phyloP scores from a whole-genome alignment of 2,113 vertebrate species.

The Siniperca knerii region DNA sequence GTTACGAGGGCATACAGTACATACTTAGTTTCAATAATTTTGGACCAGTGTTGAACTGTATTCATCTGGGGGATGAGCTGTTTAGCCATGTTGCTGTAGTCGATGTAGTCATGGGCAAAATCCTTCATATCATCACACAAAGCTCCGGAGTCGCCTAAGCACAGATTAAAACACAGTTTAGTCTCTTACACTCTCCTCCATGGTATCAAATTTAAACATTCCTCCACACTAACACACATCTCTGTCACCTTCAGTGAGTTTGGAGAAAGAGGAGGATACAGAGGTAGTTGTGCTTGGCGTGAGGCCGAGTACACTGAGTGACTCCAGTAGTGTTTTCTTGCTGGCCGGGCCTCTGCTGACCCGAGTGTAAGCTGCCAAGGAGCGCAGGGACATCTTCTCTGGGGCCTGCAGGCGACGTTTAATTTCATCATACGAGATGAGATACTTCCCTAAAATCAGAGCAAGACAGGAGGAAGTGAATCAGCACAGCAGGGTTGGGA shows the following conservation, averaged over 20 bases:
- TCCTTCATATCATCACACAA: slow-evolving; percentile 86
- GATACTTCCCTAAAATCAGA: slow-evolving; percentile 78
- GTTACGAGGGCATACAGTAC: background rate
- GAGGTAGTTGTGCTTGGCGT: slow-evolving; percentile 86
- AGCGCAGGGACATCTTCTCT: slow-evolving; percentile 88
- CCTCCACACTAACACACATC: background rate
- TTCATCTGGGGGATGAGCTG: slow-evolving; percentile 85
- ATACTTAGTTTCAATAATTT: slow-evolving; percentile 87
- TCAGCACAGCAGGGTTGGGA: background rate
- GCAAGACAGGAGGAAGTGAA: background rate
- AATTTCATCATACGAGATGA: slow-evolving; percentile 86
- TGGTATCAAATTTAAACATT: background rate
- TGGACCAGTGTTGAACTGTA: slow-evolving; percentile 88
- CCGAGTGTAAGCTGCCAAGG: slow-evolving; percentile 85
- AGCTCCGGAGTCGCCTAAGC: slow-evolving; percentile 82
- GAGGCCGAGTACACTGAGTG: slow-evolving; percentile 83
- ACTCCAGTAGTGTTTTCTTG: slow-evolving; percentile 85
- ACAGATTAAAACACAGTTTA: background rate
- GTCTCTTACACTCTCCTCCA: background rate
- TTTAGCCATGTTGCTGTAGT: slow-evolving; percentile 85
- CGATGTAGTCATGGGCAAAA: slow-evolving; percentile 85
- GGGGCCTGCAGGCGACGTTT: slow-evolving; percentile 85
- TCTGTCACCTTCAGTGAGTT: slow-evolving; percentile 85
- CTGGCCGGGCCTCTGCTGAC: slow-evolving; percentile 87
- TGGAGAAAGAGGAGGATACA: slow-evolving; percentile 87